phyloP scores from a whole-genome alignment of 1,140 invertebrate species.

The Harpegnathos saltator region DNA sequence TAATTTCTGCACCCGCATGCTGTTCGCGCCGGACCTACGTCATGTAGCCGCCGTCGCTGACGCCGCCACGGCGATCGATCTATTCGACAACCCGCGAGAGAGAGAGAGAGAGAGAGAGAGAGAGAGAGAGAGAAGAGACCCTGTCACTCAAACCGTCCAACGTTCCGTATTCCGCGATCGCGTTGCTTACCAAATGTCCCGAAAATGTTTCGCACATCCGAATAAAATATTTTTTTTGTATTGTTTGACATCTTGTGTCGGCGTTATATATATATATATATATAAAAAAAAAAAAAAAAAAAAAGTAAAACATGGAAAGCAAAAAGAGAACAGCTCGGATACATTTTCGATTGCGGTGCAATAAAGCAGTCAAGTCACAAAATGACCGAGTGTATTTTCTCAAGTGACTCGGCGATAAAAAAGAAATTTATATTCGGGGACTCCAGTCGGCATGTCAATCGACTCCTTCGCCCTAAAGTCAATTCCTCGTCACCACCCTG shows the following conservation, averaged over 20 bases:
- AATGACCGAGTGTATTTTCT: background rate
- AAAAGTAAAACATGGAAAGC: no score
- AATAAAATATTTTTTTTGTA: background rate
- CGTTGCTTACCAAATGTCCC: no score
- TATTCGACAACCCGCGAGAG: background rate
- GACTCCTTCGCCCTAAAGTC: constrained; percentile 58
- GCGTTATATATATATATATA: background rate
- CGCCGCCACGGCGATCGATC: background rate
- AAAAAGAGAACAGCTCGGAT: background rate
- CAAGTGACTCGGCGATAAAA: background rate
- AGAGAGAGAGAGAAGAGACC: no score
- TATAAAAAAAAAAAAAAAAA: no score
- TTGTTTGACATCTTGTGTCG: background rate
- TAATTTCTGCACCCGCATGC: constrained; percentile 42
- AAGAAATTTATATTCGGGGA: background rate
- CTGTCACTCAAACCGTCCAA: background rate
- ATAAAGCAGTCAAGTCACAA: background rate
- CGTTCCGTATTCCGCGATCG: background rate
- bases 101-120: no score
- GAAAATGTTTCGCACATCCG: background rate
- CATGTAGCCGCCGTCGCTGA: background rate
- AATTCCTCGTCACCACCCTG: constrained; percentile 44
- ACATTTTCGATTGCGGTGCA: background rate
- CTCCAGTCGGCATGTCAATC: constrained; percentile 52
- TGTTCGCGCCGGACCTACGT: background rate